Evolutionary conservation across 1,140 invertebrate genomes (phyloP), one percentile per base, ranked within the genome.

Genomic region (Drosophila serrata): DNA sequence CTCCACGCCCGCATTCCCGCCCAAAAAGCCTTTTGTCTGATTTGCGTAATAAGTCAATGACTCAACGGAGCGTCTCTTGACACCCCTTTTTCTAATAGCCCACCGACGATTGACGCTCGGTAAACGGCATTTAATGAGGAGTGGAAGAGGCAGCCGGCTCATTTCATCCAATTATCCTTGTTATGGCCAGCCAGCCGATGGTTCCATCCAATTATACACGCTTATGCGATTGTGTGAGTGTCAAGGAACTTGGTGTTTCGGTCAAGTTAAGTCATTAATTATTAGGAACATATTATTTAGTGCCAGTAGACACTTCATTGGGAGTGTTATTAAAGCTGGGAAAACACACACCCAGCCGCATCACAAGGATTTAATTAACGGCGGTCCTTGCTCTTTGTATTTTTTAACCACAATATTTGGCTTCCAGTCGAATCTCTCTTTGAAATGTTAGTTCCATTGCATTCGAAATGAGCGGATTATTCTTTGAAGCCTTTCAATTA

Each of bases 41-140:
- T 87, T 87, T 88, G 61, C 77, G 85, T 78, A 87, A 88, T 82
- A 88, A 84, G 80, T 88, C 85, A 90, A 78, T 87, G 75, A 79
- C 65, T 79, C 65, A 64, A 63, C 39, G 39, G 31, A 49, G 39
- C 11, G 53, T 37, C 37, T 53, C 51, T 35, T 56, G 51, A 68
- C 51, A 75, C 55, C 68, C 58, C 67, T 53, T 84, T 85, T 56
- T 88, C 80, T 84, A 88, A 88, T 88, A 79, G 63, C 73, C 70
- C 75, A 76, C 70, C 72, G 75, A 63, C 73, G 74, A 84, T 75
- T 90, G 76, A 82, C 81, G 81, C 85, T 65, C 77, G 77, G 64
- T 75, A 61, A 90, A 68, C 68, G 72, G 53, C 69, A 59, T 37
- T 73, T 73, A 73, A 73, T 76, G 48, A 77, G 56, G 24, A 75